Evolutionary conservation across 2,888 invertebrate genomes (phyloP), one percentile per base, ranked within the genome.

Genomic region (Ormyrus thymus): DNA sequence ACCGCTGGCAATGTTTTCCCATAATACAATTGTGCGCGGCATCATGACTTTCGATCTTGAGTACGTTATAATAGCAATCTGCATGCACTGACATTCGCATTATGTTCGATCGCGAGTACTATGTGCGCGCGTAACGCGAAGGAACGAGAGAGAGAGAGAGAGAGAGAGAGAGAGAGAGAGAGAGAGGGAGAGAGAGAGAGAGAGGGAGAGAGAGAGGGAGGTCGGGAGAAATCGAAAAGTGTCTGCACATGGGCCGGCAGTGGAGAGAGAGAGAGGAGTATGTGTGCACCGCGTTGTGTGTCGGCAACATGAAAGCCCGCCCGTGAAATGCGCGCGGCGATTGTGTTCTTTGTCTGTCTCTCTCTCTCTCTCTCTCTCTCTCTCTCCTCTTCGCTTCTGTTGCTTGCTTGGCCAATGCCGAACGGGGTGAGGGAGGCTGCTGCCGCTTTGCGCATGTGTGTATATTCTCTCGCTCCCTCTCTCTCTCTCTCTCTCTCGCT

Each of bases 231-330:
- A 64, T 11, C 9, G 53, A 68, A 48, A 8, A 29, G 8, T 45
- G 29, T 29, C 29, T 29, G 29, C 29, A 29, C 29, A 29, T 29
- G 65, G 51, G 46, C 59, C 50, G 56, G n/a, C 46, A 29, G 29
- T 1, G 29, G 29, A 29, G 29, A 29, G 29, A 53, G 8, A 11
- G 69, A 48, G 76, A 13, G 53, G 9, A 43, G 55, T 11, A 29
- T 29, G 53, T 11, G 64, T 68, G 69, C 55, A 61, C 43, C n/a
- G 69, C 79, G 72, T 80, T 82, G 83, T 74, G 81, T 77, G 86
- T 84, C 86, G 87, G 86, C 86, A 82, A 86, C 86, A 85, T 86
- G 85, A 87, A 86, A 85, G 86, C 82, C 77, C 79, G 82, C 83
- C 78, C 85, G 84, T 86, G 85, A 86, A 86, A 84, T 75, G 74